phyloP scores from a whole-genome alignment of 2,888 invertebrate genomes.

The Ischnus inquisitorius region DNA sequence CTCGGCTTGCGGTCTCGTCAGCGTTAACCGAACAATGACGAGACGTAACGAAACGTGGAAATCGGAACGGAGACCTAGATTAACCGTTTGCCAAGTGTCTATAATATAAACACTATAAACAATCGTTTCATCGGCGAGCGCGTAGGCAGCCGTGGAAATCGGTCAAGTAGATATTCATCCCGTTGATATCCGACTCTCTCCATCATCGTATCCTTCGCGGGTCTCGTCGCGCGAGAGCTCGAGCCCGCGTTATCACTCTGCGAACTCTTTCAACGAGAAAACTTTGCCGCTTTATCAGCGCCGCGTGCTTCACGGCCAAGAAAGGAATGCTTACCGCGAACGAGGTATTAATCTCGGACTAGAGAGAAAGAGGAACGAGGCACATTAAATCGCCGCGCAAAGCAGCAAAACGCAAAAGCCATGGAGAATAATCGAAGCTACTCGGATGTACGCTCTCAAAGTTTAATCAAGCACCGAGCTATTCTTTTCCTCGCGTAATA shows the following conservation, averaged over 20 bases:
- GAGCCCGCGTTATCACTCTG: constrained; percentile 34
- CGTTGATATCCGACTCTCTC: constrained; percentile 12
- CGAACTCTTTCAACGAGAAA: constrained; percentile 40
- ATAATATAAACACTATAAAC: constrained; percentile 25
- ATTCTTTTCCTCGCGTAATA: neutral
- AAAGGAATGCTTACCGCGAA: constrained; percentile 22
- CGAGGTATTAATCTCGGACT: constrained; percentile 39
- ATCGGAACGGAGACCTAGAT: constrained; percentile 4
- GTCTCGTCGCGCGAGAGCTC: neutral
- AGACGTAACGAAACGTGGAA: constrained; percentile 20
- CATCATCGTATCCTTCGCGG: constrained; percentile 23
- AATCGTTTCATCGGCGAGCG: neutral
- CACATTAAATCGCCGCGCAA: constrained; percentile 18
- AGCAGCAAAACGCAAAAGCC: constrained; percentile 17
- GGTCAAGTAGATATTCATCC: constrained; percentile 36
- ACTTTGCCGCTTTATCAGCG: constrained; percentile 41
- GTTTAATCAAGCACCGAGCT: neutral
- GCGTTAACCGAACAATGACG: constrained; percentile 37
- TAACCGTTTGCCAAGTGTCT: constrained; percentile 6
- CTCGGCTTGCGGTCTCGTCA: neutral
- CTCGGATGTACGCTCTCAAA: constrained; percentile 19
- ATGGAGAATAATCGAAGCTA: constrained; percentile 29
- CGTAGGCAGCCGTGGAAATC: constrained; percentile 31
- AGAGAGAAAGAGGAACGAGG: constrained; percentile 15
- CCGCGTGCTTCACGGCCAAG: neutral